Evolutionary conservation across 2,113 vertebrate genomes (phyloP), one percentile per base, ranked within the genome.

Genomic region (Clarias macrocephalus): DNA sequence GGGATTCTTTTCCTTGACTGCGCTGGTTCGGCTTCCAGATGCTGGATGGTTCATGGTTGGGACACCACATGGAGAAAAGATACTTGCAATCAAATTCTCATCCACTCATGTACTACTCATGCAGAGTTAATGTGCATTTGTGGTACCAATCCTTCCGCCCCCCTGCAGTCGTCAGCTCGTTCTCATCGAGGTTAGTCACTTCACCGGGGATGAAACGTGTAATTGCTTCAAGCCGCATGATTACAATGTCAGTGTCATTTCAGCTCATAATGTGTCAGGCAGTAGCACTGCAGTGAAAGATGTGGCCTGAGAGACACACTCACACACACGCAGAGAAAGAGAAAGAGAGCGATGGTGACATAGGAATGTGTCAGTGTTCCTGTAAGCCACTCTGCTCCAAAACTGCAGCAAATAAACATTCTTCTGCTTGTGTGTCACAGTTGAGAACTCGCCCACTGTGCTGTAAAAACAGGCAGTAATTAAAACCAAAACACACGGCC

Each of bases 381-480:
- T 93, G 92, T 91, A 93, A 94, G 92, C 92, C 93, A 89, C 92
- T 92, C 91, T 75, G 91, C 91, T 94, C 91, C 92, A 91, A 94
- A 94, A 95, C 91, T 94, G 94, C 93, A 94, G 93, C 95, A 95
- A 93, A 95, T 95, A 95, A 95, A 95, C 95, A 96, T 96, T 96
- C 94, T 92, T 95, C 88, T 83, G 63, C 91, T 91, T 86, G 91
- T 94, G 92, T 95, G 95, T 96, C 95, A 95, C 92, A 92, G 92
- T 92, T 92, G 92, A 94, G 89, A 86, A 84, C 89, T 93, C 81
- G 91, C 94, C 93, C 93, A 90, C 91, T 92, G 89, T 93, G 91
- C 94, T 94, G 93, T 94, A 92, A 95, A 92, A 95, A 93, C 91
- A 92, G 90, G 84, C 88, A 91, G 85, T 94, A 95, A 95, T 95